Evolutionary conservation across 30 jellyfish, hydroid and myxozoan genomes (phyloP).

Genomic region (Cassiopea xamachana): DNA sequence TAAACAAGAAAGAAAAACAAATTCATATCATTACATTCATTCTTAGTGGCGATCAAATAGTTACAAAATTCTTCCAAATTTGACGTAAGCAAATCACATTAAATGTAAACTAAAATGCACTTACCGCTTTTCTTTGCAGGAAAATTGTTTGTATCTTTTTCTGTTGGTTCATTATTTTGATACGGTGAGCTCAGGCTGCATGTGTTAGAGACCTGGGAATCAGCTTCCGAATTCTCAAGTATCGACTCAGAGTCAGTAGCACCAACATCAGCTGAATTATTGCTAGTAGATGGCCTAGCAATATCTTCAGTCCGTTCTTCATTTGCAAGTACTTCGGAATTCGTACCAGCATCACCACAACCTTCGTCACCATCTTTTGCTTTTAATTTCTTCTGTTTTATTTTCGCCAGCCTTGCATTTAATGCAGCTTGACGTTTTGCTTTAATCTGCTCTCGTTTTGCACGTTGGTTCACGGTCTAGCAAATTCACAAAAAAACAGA

Average conservation of each 20-base stretch:
- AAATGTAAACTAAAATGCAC: too few relatives aligned
- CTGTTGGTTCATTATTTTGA: background rate
- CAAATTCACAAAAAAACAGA: background rate
- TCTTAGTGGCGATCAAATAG: too few relatives aligned
- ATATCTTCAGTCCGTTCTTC: background rate
- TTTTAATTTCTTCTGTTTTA: conserved; percentile 51
- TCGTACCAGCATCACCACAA: background rate
- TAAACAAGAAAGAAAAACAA: background rate
- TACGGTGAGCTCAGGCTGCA: background rate
- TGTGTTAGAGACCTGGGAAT: background rate
- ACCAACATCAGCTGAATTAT: background rate
- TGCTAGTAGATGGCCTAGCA: background rate
- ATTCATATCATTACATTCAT: background rate
- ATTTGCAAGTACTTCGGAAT: background rate
- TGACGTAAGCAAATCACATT: too few relatives aligned
- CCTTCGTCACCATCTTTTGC: conserved; percentile 3
- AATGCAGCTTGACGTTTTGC: conserved; percentile 89
- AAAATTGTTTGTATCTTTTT: background rate
- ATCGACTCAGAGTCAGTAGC: background rate
- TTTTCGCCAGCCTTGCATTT: conserved; percentile 77
- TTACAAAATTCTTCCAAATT: too few relatives aligned
- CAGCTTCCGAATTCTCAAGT: background rate
- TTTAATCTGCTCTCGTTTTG: conserved; percentile 75
- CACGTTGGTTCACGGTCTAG: conserved; percentile 71
- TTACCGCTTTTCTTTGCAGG: too few relatives aligned